Conservation (phyloP, 1,140 invertebrate species). For the Antheraea pernyi region DNA sequence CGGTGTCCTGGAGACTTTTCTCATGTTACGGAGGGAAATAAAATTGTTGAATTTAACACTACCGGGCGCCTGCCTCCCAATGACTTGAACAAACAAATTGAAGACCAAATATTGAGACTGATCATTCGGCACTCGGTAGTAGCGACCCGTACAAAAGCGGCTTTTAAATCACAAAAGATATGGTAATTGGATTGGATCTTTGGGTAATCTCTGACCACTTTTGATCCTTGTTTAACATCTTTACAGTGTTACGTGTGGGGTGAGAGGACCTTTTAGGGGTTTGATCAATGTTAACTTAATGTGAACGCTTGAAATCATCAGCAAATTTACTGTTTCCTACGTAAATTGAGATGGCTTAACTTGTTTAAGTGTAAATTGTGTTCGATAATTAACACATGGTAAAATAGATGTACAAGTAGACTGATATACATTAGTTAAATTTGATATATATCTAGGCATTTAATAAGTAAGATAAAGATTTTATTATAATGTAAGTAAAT, state of each 20-base stretch:
- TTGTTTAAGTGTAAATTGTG: background rate
- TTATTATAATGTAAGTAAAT: too few species aligned
- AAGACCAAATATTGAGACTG: conserved; percentile 58
- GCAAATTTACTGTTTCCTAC: background rate
- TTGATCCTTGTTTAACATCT: conserved; percentile 54
- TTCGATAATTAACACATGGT: background rate
- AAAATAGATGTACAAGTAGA: too few species aligned
- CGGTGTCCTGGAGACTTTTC: conserved; percentile 64
- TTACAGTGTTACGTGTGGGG: conserved; percentile 10
- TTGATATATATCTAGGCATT: too few species aligned
- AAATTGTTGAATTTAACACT: conserved; percentile 51
- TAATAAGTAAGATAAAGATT: too few species aligned
- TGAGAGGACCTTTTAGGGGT: conserved; percentile 8
- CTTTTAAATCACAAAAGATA: conserved; percentile 68
- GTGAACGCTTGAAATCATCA: background rate
- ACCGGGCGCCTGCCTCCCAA: conserved; percentile 55
- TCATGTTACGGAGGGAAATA: conserved; percentile 42
- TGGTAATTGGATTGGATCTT: conserved; percentile 67
- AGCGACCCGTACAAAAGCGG: conserved; percentile 46
- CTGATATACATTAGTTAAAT: too few species aligned
- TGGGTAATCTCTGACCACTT: conserved; percentile 48
- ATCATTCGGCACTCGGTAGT: conserved; percentile 53
- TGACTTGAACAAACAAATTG: conserved; percentile 64
- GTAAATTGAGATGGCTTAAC: background rate
- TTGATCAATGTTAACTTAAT: background rate